Evolutionary conservation across 1,140 invertebrate genomes (phyloP), one percentile per base, ranked within the genome.

Genomic region (Reticulitermes speratus): DNA sequence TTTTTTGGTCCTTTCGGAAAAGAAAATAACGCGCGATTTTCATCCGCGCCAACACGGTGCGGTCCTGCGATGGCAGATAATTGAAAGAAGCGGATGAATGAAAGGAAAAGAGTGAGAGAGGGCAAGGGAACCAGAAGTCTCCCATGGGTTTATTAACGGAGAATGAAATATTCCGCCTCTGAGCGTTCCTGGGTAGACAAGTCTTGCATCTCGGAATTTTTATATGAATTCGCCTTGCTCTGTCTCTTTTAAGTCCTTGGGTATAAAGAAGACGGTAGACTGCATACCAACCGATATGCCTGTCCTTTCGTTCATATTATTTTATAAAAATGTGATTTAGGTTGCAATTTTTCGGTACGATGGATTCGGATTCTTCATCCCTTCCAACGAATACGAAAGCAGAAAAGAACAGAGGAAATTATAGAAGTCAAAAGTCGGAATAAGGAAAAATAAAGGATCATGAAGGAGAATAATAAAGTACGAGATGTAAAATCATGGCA

Each of bases 251-350:
- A 30, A 30, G 7, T 75, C n/a, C n/a, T 75, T n/a, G 65, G 0
- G 55, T 59, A 75, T 30, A 14, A 19, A 21, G 19, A 55, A 14
- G n/a, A 75, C 0, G n/a, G n/a, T 8, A 30, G 52, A 30, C n/a
- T 6, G 65, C 12, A 21, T 23, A 65, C 59, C 59, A 65, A 65
- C 59, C 59, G 21, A 12, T 65, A 19, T 30, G 14, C n/a, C 9
- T 75, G 65, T 30, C 65, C 5, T 75, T 75, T 19, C 44, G 23
- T 45, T 44, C 83, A 84, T 84, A 84, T 44, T 84, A 84, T 84
- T 84, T 44, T 52, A 84, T 52, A 83, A 21, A 84, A 84, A 84
- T 84, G 83, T 84, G 83, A 84, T 84, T 84, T 44, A 84, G 8
- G 32, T 44, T 84, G 83, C 83, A 84, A 84, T 84, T 84, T 84